Evolutionary conservation across 2,113 vertebrate species (phyloP).

Genomic region (Eptesicus fuscus): DNA sequence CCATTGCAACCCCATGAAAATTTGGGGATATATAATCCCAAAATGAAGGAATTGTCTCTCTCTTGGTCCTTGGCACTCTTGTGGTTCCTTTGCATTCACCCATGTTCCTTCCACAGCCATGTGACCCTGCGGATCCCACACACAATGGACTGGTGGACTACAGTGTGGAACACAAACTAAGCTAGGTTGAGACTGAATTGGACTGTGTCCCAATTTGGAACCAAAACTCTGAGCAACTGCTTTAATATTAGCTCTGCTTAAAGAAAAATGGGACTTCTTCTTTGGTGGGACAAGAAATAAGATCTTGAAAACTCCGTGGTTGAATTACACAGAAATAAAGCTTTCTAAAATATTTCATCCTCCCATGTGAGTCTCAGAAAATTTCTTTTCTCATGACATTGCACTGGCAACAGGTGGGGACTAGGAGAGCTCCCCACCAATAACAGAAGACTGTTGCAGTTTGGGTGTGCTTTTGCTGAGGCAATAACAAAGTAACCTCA

Average conservation of each 20-base stretch:
- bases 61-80: background rate
- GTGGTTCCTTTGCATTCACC: background rate
- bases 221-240: background rate
- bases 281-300: background rate
- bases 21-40: background rate
- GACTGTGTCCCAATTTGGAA: background rate
- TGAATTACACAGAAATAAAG: background rate
- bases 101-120: no score
- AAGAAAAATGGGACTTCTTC: background rate
- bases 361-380: background rate
- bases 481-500: background rate
- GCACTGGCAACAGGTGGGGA: background rate
- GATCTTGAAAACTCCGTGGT: background rate
- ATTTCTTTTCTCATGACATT: background rate
- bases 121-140: background rate
- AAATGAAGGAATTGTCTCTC: background rate
- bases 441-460: background rate
- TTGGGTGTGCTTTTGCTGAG: background rate
- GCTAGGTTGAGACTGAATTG: background rate
- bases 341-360: background rate
- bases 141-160: background rate
- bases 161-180: background rate
- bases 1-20: background rate
- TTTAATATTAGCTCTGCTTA: background rate
- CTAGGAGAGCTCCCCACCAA: background rate